Evolutionary conservation across 2,797 vertebrate genomes (phyloP).

Genomic region (Mormyrops attenuatus): DNA sequence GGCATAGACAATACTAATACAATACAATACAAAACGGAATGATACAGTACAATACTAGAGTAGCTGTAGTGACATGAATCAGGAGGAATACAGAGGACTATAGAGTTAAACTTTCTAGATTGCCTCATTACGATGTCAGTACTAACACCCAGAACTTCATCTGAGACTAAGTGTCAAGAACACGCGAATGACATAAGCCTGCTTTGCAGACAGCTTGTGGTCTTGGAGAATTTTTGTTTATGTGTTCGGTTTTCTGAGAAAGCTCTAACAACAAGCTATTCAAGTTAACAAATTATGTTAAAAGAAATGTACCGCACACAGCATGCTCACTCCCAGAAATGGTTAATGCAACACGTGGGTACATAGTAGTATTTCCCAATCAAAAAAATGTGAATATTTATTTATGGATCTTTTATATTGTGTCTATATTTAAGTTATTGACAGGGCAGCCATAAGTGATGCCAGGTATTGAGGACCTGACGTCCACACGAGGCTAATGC

Average conservation of each 20-base stretch:
- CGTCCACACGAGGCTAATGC: not conserved
- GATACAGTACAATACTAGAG: not conserved
- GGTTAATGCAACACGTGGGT: not conserved
- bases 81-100: not conserved
- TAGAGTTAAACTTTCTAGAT: not conserved
- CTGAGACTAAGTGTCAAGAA: not conserved
- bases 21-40: not conserved
- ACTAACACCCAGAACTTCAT: not conserved
- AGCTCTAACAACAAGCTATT: not conserved
- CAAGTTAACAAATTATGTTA: not conserved
- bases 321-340: not conserved
- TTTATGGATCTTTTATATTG: not conserved
- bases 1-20: not conserved
- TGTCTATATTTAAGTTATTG: slow-evolving; percentile 26
- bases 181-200: not conserved
- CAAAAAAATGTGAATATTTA: not conserved
- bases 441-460: slow-evolving; percentile 6
- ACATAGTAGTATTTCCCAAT: not conserved
- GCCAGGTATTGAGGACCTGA: not conserved
- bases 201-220: not conserved
- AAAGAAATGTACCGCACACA: not conserved
- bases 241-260: not conserved
- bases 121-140: not conserved
- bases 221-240: not conserved
- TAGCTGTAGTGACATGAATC: not conserved